Conservation (phyloP, 2,113 vertebrate species). For the Trachemys scripta region DNA sequence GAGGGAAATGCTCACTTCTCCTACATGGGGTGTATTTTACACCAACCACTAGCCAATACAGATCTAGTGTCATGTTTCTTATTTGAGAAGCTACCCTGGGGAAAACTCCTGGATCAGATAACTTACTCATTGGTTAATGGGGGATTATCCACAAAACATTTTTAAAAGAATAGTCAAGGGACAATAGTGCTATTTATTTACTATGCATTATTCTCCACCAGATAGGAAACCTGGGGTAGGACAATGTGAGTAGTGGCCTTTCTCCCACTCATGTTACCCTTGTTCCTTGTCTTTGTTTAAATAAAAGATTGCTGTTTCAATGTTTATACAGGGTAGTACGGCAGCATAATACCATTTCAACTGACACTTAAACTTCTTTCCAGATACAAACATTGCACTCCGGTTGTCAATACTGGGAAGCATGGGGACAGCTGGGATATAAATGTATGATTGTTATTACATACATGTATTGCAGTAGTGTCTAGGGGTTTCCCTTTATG, state of each 20-base stretch:
- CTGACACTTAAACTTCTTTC: too few species aligned
- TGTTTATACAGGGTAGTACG: not conserved
- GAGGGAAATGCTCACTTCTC: not conserved
- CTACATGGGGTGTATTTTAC: not conserved
- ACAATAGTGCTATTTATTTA: not conserved
- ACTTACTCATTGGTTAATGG: too few species aligned
- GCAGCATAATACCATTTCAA: fast-evolving
- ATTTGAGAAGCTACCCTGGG: not conserved
- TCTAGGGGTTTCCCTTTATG: too few species aligned
- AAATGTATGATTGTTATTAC: not conserved
- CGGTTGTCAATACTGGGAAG: too few species aligned
- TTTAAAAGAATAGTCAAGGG: too few species aligned
- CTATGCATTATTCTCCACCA: too few species aligned
- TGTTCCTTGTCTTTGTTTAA: too few species aligned
- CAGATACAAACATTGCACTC: too few species aligned
- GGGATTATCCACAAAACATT: too few species aligned
- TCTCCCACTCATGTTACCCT: too few species aligned
- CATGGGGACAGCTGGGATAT: too few species aligned
- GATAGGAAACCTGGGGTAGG: not conserved
- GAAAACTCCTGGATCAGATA: not conserved
- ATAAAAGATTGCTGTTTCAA: not conserved
- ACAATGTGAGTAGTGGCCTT: not conserved
- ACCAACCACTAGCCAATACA: not conserved
- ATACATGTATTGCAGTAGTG: not conserved
- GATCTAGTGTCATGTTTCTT: not conserved